Base-by-base conservation (phyloP, 2,113 vertebrate species). In the Ceuthmochares aereus region DNA sequence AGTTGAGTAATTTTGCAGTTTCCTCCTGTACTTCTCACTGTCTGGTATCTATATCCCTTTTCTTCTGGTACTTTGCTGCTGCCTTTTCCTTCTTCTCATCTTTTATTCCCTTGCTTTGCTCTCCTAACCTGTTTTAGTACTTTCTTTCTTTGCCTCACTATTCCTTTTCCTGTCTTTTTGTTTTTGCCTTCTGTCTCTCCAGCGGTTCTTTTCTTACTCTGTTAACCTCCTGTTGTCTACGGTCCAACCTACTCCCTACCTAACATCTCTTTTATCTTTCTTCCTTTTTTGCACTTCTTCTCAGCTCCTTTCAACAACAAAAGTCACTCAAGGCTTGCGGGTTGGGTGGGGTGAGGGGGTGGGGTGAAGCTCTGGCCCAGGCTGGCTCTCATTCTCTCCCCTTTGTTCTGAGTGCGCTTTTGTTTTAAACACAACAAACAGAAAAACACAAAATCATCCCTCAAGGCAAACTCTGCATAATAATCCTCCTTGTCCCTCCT, bases 401-500 rank as follows among this genome's bases (percentile, higher is more conserved):
- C 37, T 95, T 95, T 97, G 96, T 93, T 92, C 80, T 96, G 86
- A 96, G 90, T 88, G 81, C 47, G 66, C 92, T 90, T 93, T 96
- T 96, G 95, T 96, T 97, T 23, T 37, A 90, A 96, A 79, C 51
- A 94, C 90, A 93, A 89, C 89, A 95, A 96, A 84, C 68, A 95
- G 64, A 74, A 88, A 93, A 90, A n/a, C 68, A 93, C 79, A 92
- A 95, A 96, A 91, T 87, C 76, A 64, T 89, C 68, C 90, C 86
- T 87, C 74, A 87, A 92, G 84, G 91, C 94, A 84, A 95, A 79
- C 67, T 63, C 83, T 86, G 72, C 40, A 72, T 83, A 93, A 92
- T 93, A 86, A 79, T 81, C 49, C 62, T 90, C 68, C 80, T 97
- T 85, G 62, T 77, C 64, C 75, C 54, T 59, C 37, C 59, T 89